Base-by-base conservation (phyloP, 2,113 vertebrate genomes). In the Tyrannus savana region DNA sequence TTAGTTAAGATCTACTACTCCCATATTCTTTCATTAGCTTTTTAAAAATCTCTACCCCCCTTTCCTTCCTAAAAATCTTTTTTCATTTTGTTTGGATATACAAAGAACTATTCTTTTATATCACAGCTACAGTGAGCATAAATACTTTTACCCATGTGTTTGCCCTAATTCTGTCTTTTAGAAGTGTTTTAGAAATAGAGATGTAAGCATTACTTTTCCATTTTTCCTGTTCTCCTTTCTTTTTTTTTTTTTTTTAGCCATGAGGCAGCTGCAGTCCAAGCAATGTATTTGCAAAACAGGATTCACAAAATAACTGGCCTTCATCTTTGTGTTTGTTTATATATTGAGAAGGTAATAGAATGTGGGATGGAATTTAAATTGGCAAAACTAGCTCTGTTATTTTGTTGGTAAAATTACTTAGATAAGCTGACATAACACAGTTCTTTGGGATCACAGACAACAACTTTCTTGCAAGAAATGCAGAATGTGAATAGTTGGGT, bases 361-460 rank as follows among this genome's bases (percentile, higher is more conserved):
- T 52, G 14, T 71, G 37, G 91, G 52, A 89, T 73, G 33, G 42
- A 90, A 89, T 93, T 95, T 83, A 94, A 93, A 90, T 62, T 95
- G 46, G 30, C 42, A 96, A 91, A 87, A 33, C 14, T 67, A 83
- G 3, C 16, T 84, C 50, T 52, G 62, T 87, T 90, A 91, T 77
- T 90, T 95, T 89, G 49, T 94, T 80, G 69, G 55, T 52, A 94
- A 93, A 93, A 80, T 75, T 93, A 88, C 73, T 86, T 87, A 76
- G 37, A 85, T 78, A 83, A 85, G 31, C 87, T 80, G 75, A 85
- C 35, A 44, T 60, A 91, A 93, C 21, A 79, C 21, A 79, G 28
- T 55, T 90, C 35, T 88, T 79, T 68, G 60, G 42, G 64, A 94
- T 95, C 85, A 75, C 39, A 90, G 47, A 44, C 5, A 76, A 86